Evolutionary conservation across 2,113 vertebrate species (phyloP), one percentile per base, ranked within the genome.

Genomic region (Brachypodius melanocephalos): DNA sequence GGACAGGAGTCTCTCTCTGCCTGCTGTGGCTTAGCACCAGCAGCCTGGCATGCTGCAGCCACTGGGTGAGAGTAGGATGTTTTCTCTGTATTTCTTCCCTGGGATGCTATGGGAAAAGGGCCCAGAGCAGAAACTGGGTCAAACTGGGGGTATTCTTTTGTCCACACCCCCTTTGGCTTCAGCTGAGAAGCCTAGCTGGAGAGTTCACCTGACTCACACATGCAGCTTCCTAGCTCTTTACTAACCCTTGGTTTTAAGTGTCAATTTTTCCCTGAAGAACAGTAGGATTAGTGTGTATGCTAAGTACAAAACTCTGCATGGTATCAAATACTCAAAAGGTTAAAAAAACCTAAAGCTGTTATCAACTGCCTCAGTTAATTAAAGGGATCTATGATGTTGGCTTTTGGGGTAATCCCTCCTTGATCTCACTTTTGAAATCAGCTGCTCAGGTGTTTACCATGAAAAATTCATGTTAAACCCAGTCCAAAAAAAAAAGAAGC

Each of bases 261-360:
- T 72, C 0, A 0, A 11, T 8, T 46, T 71, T 76, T 25, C 17
- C 16, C 5, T 85, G 12, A 5, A 61, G 57, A 52, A n/a, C n/a
- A 22, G 24, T 72, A 58, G 28, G 45, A 62, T 85, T 78, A 79
- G 28, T 71, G 15, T 7, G 2, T 19, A 10, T 46, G 32, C 32
- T 40, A 57, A 65, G 16, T 62, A 69, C 31, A 75, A 34, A 82
- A 91, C 69, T 59, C 52, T 82, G 32, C 15, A 10, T 18, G 7
- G 17, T 52, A 45, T 68, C 36, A 63, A 63, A 75, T 45, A 19
- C 15, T 6, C 8, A 71, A 67, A n/a, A 65, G 28, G 65, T 40
- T 4, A 19, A 77, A 71, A 77, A 61, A 34, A 2, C 0, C 20
- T 51, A 36, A 68, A 65, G 6, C 54, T 12, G 4, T 68, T 92